phyloP scores from a whole-genome alignment of 2,797 vertebrate genomes.

The Tenualosa thibaudeaui region DNA sequence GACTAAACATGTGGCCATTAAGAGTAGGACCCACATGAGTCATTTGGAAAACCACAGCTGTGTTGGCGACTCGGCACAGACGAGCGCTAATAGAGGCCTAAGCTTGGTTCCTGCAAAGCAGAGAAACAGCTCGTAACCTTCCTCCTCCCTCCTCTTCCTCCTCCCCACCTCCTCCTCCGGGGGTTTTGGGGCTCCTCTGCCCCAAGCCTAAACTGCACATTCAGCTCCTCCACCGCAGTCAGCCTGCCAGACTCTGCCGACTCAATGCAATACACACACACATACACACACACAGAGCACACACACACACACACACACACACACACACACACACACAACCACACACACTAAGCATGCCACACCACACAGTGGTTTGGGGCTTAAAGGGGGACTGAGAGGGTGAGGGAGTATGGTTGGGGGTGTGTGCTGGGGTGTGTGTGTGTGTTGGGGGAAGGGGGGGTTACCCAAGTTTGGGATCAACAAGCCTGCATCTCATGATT shows the following conservation, averaged over 20 bases:
- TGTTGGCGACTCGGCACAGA: neutral
- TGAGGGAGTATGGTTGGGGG: conserved; percentile 12
- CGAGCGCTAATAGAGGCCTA: neutral
- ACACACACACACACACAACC: neutral
- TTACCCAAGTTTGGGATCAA: neutral
- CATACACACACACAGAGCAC: neutral
- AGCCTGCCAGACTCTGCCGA: neutral
- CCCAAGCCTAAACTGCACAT: neutral
- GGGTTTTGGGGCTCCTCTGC: conserved; percentile 9
- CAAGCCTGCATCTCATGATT: conserved; percentile 1
- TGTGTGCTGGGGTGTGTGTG: neutral
- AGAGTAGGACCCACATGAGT: neutral
- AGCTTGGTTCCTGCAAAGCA: conserved; percentile 13
- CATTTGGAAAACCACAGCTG: conserved; percentile 6
- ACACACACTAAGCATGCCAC: neutral
- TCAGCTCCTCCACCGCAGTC: conserved; percentile 10
- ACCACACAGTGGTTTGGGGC: conserved; percentile 7
- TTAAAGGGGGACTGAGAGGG: neutral
- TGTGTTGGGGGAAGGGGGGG: neutral
- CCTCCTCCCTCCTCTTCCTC: neutral
- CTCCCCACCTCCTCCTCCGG: neutral
- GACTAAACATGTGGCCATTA: neutral
- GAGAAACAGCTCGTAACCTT: neutral
- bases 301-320: neutral
- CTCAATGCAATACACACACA: conserved; percentile 6